Conservation (phyloP, 2,113 vertebrate genomes). For the Budorcas taxicolor region DNA sequence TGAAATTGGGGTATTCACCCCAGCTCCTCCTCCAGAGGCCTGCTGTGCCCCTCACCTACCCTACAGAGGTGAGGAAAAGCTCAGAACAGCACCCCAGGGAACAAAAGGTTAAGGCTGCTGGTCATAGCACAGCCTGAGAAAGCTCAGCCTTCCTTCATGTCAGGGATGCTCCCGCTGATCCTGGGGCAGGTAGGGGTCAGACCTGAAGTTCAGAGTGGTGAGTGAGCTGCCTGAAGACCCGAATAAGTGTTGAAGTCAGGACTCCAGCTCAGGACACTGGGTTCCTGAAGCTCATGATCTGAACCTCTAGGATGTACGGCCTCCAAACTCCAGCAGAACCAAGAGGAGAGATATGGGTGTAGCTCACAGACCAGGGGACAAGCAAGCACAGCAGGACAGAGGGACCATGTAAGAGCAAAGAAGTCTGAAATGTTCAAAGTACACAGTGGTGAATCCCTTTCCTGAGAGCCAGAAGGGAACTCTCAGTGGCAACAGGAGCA, state of each 20-base stretch:
- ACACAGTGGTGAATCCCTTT: background rate
- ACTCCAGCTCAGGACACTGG: background rate
- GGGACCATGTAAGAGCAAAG: background rate
- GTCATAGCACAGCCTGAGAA: background rate
- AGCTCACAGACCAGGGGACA: background rate
- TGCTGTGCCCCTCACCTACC: accelerated
- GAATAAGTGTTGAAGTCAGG: background rate
- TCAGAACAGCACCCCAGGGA: accelerated
- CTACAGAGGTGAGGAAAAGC: background rate
- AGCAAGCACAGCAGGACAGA: background rate
- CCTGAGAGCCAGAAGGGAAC: background rate
- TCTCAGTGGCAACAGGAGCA: accelerated
- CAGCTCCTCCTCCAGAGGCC: background rate
- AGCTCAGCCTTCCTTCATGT: too few species aligned
- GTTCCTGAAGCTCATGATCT: background rate
- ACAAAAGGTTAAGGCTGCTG: background rate
- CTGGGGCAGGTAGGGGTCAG: accelerated
- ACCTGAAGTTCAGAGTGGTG: background rate
- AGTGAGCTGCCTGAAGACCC: background rate
- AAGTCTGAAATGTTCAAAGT: background rate
- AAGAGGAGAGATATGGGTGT: background rate
- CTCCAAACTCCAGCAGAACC: background rate
- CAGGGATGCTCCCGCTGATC: background rate
- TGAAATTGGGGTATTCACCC: background rate
- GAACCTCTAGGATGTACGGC: accelerated